Evolutionary conservation across 2,888 invertebrate species (phyloP), one percentile per base, ranked within the genome.

Genomic region (Leptinotarsa tumamoca): DNA sequence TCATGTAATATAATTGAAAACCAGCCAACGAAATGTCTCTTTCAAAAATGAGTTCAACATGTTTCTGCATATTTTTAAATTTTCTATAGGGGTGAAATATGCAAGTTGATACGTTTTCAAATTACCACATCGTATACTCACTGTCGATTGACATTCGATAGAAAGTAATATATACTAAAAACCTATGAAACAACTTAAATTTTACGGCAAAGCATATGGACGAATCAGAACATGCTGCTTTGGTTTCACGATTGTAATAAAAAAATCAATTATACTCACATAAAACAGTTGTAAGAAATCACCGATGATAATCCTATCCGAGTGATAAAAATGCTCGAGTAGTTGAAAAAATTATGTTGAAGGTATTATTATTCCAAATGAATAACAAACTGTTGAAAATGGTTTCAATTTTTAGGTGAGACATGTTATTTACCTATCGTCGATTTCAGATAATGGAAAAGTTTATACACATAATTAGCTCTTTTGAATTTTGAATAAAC

Each of bases 401-500:
- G 15, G 43, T 63, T 63, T 33, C 7, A 63, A 33, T 23, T 58
- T 58, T 21, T 27, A 23, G 23, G 58, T 63, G 15, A n/a, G 63
- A 63, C 63, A 63, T 63, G 10, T 63, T 63, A n/a, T 63, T 63
- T 43, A n/a, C 27, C n/a, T n/a, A n/a, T 33, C 17, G 33, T 33
- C 33, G 63, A 63, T 63, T 63, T 43, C 43, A 17, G 63, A 58
- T 58, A 58, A 58, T 7, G 4, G 23, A 27, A 43, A n/a, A 33
- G 43, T 63, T 63, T 10, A 33, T 43, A 63, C 63, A 33, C 43
- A 4, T 63, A 63, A 63, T 43, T 33, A 43, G 43, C 5, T 14
- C 14, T 63, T 63, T 63, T 63, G 43, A 63, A 63, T 63, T 63
- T 63, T 63, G 63, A 63, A 63, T 63, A 63, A 33, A 63, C 63